Evolutionary conservation across 2,888 invertebrate species (phyloP).

Genomic region (Brenthis hecate): DNA sequence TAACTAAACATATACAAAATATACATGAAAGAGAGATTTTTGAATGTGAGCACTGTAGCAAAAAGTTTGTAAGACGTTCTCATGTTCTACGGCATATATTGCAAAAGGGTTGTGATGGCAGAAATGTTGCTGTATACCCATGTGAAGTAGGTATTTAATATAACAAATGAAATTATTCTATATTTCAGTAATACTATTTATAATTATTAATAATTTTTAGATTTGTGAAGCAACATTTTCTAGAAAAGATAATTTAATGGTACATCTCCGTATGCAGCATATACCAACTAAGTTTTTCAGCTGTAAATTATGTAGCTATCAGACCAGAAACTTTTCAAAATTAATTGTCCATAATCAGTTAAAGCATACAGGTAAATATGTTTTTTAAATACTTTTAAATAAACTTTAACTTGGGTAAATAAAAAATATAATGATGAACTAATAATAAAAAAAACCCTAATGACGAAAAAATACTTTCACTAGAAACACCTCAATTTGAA

Average conservation of each 20-base stretch:
- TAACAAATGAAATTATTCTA: background rate
- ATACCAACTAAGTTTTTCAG: slow-evolving; percentile 50
- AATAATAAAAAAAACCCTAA: too few species aligned
- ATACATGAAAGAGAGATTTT: slow-evolving; percentile 79
- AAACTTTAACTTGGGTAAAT: too few species aligned
- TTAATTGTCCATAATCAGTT: slow-evolving; percentile 62
- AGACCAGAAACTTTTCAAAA: slow-evolving; percentile 64
- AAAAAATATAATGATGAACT: too few species aligned
- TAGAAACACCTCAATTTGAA: slow-evolving; percentile 70
- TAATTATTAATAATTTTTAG: slow-evolving; percentile 58
- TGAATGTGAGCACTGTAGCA: slow-evolving; percentile 86
- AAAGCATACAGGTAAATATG: slow-evolving; percentile 57
- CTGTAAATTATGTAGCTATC: slow-evolving; percentile 64
- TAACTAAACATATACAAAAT: slow-evolving; percentile 86
- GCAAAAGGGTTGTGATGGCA: slow-evolving; percentile 86
- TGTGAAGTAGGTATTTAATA: slow-evolving; percentile 62
- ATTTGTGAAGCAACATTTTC: slow-evolving; percentile 85
- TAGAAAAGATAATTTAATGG: slow-evolving; percentile 88
- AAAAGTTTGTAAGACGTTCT: slow-evolving; percentile 88
- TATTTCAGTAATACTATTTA: background rate
- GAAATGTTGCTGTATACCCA: slow-evolving; percentile 47
- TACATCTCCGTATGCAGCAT: slow-evolving; percentile 86
- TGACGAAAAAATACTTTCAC: slow-evolving; percentile 6
- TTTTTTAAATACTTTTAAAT: background rate
- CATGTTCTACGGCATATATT: slow-evolving; percentile 87